phyloP scores from a whole-genome alignment of 2,888 invertebrate genomes.

The Metopia argyrocephala region DNA sequence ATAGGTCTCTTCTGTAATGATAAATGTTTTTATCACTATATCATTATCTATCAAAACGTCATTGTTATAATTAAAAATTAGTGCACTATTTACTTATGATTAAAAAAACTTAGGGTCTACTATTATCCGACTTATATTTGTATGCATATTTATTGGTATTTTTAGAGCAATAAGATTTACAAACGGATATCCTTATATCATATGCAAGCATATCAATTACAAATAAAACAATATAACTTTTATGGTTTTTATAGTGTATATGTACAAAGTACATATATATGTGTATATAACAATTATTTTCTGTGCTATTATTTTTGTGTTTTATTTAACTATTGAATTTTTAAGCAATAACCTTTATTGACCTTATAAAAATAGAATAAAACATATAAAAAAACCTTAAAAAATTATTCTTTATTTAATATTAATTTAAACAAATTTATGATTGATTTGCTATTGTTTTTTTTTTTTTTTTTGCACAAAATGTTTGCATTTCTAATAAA shows the following conservation, averaged over 20 bases:
- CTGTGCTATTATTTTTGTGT: not conserved
- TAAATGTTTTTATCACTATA: too few species aligned
- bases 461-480: conserved; percentile 41
- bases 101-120: too few species aligned
- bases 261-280: not conserved
- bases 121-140: too few species aligned
- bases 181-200: conserved; percentile 55
- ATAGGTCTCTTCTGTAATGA: too few species aligned
- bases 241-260: too few species aligned
- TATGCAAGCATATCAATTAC: too few species aligned
- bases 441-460: conserved; percentile 47
- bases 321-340: conserved; percentile 10
- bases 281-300: not conserved
- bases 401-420: conserved; percentile 29
- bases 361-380: conserved; percentile 45
- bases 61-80: too few species aligned
- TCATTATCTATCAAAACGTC: too few species aligned
- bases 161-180: conserved; percentile 1
- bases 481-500: conserved; percentile 55
- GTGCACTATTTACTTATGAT: too few species aligned
- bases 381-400: conserved; percentile 1
- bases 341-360: conserved; percentile 58
- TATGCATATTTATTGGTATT: not conserved
- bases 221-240: not conserved
- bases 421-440: conserved; percentile 44